Evolutionary conservation across 1,140 invertebrate species (phyloP).

Genomic region (Ostrea denselamellosa): DNA sequence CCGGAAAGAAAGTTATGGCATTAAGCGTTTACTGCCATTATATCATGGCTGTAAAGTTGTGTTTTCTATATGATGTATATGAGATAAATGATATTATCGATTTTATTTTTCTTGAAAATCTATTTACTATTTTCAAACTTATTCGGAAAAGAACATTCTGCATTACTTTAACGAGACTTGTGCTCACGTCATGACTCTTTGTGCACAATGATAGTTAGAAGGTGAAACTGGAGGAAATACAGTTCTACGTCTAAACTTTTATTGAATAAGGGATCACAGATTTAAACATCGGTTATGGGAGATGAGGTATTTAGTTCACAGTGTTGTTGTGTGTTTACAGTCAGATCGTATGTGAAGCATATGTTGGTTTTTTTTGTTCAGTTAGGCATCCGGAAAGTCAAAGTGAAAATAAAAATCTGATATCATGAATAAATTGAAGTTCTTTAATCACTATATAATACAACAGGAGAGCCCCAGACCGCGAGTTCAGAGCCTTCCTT

Average conservation of each 20-base stretch:
- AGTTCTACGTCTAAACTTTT: neutral
- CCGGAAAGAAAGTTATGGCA: neutral
- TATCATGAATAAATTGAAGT: too few relatives aligned
- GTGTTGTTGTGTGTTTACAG: neutral
- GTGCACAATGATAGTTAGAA: slow-evolving; percentile 13
- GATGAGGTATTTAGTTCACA: slow-evolving; percentile 2
- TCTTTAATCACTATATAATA: too few relatives aligned
- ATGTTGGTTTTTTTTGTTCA: neutral
- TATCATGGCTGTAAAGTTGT: too few relatives aligned
- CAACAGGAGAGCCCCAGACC: neutral
- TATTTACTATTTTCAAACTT: neutral
- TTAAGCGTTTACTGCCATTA: too few relatives aligned
- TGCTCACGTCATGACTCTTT: neutral
- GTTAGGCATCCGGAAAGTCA: neutral
- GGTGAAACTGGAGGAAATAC: slow-evolving; percentile 13
- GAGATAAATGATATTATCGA: too few relatives aligned
- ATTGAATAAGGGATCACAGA: neutral
- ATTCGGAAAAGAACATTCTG: slow-evolving; percentile 5
- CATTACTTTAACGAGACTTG: neutral
- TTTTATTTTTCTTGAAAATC: neutral
- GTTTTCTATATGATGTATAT: too few relatives aligned
- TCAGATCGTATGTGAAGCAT: neutral
- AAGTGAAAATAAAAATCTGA: neutral
- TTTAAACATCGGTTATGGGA: neutral
- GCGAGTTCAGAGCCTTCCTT: slow-evolving; percentile 65